A percentile compares a stretch with the other conserved stretches of the same genome.
phyloP scores from a whole-genome alignment of 2,113 vertebrate genomes.

The Vimba vimba region DNA sequence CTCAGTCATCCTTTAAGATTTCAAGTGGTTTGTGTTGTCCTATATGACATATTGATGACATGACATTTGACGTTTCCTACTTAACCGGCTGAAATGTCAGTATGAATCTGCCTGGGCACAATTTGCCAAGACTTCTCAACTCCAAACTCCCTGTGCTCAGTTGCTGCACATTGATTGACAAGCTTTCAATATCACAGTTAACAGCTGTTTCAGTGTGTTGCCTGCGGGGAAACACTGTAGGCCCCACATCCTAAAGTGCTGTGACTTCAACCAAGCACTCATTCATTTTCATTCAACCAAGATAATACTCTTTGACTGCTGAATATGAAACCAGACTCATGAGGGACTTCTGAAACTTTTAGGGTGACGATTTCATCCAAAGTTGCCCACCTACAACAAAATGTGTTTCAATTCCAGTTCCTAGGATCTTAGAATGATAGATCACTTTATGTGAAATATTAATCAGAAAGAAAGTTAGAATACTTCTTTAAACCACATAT shows the following conservation, averaged over 20 bases:
- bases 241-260: slow-evolving; percentile 18
- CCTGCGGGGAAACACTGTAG: slow-evolving; percentile 2
- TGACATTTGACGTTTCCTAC: slow-evolving; percentile 24
- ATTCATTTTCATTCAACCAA: slow-evolving; percentile 12
- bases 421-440: neutral
- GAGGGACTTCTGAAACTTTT: slow-evolving; percentile 1
- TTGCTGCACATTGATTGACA: slow-evolving; percentile 39
- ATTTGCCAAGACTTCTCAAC: slow-evolving; percentile 6
- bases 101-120: slow-evolving; percentile 1
- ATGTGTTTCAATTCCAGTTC: neutral
- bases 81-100: slow-evolving; percentile 7
- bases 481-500: neutral
- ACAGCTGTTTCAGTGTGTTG: neutral
- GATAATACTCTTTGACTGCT: slow-evolving; percentile 30
- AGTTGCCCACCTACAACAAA: neutral
- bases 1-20: neutral
- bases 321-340: slow-evolving; percentile 6
- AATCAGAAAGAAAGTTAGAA: neutral
- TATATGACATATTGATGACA: neutral
- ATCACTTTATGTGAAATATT: neutral
- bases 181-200: slow-evolving; percentile 42
- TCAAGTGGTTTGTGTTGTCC: neutral
- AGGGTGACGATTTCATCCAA: neutral
- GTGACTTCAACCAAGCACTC: slow-evolving; percentile 31
- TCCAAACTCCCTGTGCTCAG: neutral